Evolutionary conservation across 2,797 vertebrate genomes (phyloP).

Genomic region (Emydoidea blandingii): DNA sequence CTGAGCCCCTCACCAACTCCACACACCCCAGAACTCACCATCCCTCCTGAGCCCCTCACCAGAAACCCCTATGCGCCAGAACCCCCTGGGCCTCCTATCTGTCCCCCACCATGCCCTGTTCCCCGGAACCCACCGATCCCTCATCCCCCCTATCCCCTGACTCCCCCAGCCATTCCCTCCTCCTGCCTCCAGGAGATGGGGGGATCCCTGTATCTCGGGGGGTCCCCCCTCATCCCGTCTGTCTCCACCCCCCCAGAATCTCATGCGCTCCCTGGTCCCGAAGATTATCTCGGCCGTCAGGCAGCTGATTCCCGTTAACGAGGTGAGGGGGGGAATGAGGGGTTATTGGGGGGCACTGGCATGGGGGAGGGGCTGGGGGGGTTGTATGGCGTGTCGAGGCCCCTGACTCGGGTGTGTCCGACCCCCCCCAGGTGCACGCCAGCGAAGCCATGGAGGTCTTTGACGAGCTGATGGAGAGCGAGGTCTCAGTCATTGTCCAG

Average conservation of each 20-base stretch:
- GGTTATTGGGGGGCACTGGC: too few species aligned
- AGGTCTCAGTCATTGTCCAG: constrained; percentile 88
- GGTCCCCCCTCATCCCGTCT: not conserved
- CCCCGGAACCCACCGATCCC: too few species aligned
- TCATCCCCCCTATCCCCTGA: rapidly evolving
- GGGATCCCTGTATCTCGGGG: too few species aligned
- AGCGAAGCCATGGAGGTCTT: constrained; percentile 91
- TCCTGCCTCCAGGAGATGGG: too few species aligned
- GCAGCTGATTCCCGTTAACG: constrained; percentile 85
- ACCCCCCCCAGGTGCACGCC: constrained; percentile 84
- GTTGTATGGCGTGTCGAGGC: too few species aligned
- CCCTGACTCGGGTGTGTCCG: not conserved
- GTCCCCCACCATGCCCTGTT: not conserved
- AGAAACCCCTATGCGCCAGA: too few species aligned
- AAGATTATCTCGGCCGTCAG: constrained; percentile 80
- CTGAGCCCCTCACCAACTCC: too few species aligned
- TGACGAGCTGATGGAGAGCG: constrained; percentile 91
- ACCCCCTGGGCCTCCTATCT: not conserved
- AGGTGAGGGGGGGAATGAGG: constrained; percentile 78
- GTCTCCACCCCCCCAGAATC: constrained; percentile 71
- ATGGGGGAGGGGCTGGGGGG: not conserved
- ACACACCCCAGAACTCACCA: too few species aligned
- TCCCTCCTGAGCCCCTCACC: too few species aligned
- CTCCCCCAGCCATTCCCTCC: too few species aligned
- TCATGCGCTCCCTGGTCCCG: constrained; percentile 84